Conservation (phyloP, 1,140 invertebrate genomes). For the Conus betulinus region DNA sequence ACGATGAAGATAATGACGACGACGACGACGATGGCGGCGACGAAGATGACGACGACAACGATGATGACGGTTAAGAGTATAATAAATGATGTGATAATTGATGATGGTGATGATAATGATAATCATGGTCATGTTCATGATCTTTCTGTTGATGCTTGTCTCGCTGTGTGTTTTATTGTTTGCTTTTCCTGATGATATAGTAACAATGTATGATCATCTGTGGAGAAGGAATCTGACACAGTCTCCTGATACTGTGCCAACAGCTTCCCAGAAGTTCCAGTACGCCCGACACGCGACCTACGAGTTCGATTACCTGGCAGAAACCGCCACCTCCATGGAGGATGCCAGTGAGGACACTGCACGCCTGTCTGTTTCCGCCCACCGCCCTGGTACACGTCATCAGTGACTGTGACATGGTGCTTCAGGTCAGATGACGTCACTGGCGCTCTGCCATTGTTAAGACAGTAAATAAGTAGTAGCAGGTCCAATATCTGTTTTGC, state of each 20-base stretch:
- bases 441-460: background rate
- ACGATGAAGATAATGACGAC: background rate
- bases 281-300: conserved; percentile 81
- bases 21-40: background rate
- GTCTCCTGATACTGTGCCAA: background rate
- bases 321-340: conserved; percentile 79
- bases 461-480: background rate
- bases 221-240: background rate
- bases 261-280: conserved; percentile 75
- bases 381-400: conserved; percentile 80
- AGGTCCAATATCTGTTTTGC: background rate
- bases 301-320: conserved; percentile 81
- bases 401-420: conserved; percentile 79
- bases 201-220: no score
- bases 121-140: background rate
- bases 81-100: background rate
- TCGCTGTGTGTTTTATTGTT: background rate
- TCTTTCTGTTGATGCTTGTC: background rate
- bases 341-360: conserved; percentile 79
- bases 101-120: background rate
- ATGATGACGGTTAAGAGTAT: background rate
- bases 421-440: conserved; percentile 74
- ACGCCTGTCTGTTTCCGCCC: conserved; percentile 78
- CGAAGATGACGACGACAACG: no score
- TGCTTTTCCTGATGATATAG: background rate